Conservation (phyloP, 2,888 invertebrate genomes). For the Caenorhabditis afra region DNA sequence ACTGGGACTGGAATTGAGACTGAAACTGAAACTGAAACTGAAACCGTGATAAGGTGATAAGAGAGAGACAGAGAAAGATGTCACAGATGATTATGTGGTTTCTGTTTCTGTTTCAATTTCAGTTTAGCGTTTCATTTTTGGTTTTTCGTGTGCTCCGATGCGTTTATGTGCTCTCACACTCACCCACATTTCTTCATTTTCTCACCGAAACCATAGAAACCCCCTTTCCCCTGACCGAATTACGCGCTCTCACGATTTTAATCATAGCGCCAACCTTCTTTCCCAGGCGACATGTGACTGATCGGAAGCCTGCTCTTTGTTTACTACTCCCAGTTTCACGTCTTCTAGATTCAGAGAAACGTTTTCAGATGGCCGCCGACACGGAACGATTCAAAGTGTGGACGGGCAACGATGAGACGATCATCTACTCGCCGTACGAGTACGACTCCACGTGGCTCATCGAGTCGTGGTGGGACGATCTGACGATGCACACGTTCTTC, state of each 20-base stretch:
- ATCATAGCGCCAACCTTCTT: too few relatives aligned
- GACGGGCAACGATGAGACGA: constrained; percentile 68
- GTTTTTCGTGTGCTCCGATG: too few relatives aligned
- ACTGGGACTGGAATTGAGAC: too few relatives aligned
- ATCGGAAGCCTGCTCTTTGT: too few relatives aligned
- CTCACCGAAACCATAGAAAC: too few relatives aligned
- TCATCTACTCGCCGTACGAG: constrained; percentile 70
- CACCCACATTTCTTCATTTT: too few relatives aligned
- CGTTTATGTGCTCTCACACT: too few relatives aligned
- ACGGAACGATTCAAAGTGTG: constrained; percentile 58
- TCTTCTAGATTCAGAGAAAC: neutral
- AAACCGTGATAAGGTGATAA: constrained; percentile 3
- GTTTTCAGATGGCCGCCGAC: constrained; percentile 28
- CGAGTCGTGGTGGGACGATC: constrained; percentile 55
- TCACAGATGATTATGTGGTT: constrained; percentile 31
- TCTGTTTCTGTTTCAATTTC: constrained; percentile 10
- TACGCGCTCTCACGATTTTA: too few relatives aligned
- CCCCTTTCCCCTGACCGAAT: too few relatives aligned
- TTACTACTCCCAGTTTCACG: neutral
- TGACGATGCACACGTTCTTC: constrained; percentile 68
- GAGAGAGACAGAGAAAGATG: constrained; percentile 1
- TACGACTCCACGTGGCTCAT: constrained; percentile 58
- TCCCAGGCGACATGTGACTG: too few relatives aligned
- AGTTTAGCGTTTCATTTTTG: too few relatives aligned
- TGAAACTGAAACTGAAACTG: too few relatives aligned